Evolutionary conservation across 37 sponge, comb jelly and placozoan species (phyloP), one percentile per base, ranked within the genome.

Genomic region (Hexactinellida sp.): DNA sequence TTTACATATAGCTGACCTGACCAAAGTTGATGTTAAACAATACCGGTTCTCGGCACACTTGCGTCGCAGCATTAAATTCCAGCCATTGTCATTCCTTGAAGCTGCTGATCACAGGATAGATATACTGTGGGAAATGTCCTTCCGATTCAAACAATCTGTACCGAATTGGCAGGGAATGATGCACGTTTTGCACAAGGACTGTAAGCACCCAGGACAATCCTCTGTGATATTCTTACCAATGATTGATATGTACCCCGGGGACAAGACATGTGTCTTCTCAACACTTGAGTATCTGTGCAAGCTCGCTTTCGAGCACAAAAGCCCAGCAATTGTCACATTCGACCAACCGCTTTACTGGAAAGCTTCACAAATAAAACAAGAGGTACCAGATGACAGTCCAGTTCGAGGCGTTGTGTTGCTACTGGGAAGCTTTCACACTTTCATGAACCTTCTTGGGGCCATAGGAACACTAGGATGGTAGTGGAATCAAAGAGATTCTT

Each of bases 271-370:
- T 47, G 16, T 47, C 52, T 47, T 47, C 52, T 47, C 84, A 83
- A 83, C 84, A 36, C 38, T 83, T 37, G 37, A 37, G 24, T 83
- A 83, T 16, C 9, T 47, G 16, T 47, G 52, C 52, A 47, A 47
- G 52, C 52, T 47, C 16, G 52, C 16, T 47, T 47, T 19, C 16
- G 52, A 47, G 52, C 52, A 47, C 52, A 9, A 47, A 9, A 47
- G 52, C 52, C 52, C 52, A 47, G 52, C 84, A 13, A 83, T 83
- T 83, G 84, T 83, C 38, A 83, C 84, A 30, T 83, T 83, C 32
- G 84, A 83, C 52, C 52, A 47, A n/a, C n/a, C n/a, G 52, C 13
- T 47, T 9, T 19, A 47, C 16, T 47, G 52, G 52, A 83, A 83
- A 83, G 84, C 84, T 34, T 37, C 38, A 37, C 84, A 83, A 83